phyloP scores from a whole-genome alignment of 1,140 invertebrate genomes.

The Drosophila punjabiensis region DNA sequence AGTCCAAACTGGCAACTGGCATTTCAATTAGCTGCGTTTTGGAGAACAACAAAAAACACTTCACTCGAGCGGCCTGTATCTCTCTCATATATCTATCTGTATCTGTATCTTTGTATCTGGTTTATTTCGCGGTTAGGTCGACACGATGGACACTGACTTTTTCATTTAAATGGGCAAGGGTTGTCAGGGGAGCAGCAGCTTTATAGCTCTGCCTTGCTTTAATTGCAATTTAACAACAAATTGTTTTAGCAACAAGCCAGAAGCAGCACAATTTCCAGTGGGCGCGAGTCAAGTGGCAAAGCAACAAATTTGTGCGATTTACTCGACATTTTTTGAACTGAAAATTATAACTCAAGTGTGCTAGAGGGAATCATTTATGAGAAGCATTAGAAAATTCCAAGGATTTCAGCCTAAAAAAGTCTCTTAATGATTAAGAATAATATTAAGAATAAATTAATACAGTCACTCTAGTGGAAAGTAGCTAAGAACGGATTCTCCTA shows the following conservation, averaged over 20 bases:
- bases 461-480: neutral
- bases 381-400: neutral
- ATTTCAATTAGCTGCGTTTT: conserved; percentile 76
- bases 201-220: conserved; percentile 50
- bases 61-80: conserved; percentile 16
- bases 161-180: conserved; percentile 2
- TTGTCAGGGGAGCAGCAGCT: conserved; percentile 9
- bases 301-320: conserved; percentile 31
- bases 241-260: conserved; percentile 49
- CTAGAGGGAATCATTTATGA: neutral
- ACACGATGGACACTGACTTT: conserved; percentile 2
- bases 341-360: conserved; percentile 6
- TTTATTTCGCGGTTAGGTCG: conserved; percentile 47
- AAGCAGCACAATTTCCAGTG: conserved; percentile 36
- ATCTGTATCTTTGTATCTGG: conserved; percentile 59
- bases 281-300: conserved; percentile 46
- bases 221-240: conserved; percentile 75
- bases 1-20: conserved; percentile 58
- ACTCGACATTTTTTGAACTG: conserved; percentile 16
- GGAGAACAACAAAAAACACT: conserved; percentile 50
- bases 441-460: neutral
- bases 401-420: neutral
- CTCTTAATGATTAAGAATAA: too few relatives aligned
- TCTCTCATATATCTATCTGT: conserved; percentile 20
- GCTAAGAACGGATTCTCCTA: neutral